These are phyloP conservation scores for Catharus minimus DNA, from an alignment of 2,113 vertebrate species.

Conservation along the genomic window DNA sequence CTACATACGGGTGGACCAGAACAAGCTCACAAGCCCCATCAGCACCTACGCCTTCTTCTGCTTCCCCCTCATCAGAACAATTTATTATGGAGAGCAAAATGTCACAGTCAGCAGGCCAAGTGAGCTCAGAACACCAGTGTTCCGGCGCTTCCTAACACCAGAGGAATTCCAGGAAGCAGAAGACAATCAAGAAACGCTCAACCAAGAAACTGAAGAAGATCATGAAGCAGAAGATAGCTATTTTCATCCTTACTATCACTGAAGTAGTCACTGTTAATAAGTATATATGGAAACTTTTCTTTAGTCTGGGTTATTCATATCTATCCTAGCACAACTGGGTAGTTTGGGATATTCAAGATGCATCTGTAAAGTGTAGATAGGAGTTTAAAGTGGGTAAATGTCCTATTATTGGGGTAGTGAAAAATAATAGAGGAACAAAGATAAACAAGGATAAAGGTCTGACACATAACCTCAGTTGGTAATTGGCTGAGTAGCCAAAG, in stretches of 20 bases:
- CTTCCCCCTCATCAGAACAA: conserved; percentile 78
- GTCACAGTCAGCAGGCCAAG: conserved; percentile 35
- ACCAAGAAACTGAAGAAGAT: conserved; percentile 42
- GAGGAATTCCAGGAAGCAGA: conserved; percentile 68
- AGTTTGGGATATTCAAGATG: not conserved
- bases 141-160: conserved; percentile 63
- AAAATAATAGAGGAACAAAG: not conserved
- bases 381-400: not conserved
- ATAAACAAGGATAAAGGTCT: not conserved
- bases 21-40: conserved; percentile 77
- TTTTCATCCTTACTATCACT: conserved; percentile 63
- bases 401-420: not conserved
- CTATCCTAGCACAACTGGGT: not conserved
- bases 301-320: not conserved
- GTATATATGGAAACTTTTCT: not conserved
- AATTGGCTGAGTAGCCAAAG: not conserved
- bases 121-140: conserved; percentile 63
- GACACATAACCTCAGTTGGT: not conserved
- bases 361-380: not conserved
- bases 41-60: conserved; percentile 75
- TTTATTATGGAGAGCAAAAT: conserved; percentile 84
- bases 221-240: conserved; percentile 45
- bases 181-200: not conserved
- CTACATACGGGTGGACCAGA: conserved; percentile 81
- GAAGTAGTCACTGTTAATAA: not conserved